These are phyloP conservation scores for Aplocera efformata DNA, from an alignment of 2,888 invertebrate species.

Conservation along the genomic window DNA sequence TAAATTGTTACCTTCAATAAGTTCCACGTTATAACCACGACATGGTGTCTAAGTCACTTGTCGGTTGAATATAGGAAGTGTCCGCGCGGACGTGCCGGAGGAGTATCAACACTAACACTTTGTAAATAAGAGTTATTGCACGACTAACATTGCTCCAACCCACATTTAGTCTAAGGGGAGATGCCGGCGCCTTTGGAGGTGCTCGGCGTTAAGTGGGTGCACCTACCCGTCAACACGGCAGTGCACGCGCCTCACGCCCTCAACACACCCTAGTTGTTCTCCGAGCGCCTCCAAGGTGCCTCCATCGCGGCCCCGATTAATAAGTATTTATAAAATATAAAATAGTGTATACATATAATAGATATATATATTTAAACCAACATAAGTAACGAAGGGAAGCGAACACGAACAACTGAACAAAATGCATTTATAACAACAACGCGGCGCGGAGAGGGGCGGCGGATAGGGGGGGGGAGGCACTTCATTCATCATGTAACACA, in stretches of 20 bases:
- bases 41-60: too few relatives aligned
- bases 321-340: too few relatives aligned
- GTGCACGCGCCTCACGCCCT: too few relatives aligned
- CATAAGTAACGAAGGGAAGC: not conserved
- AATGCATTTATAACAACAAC: conserved; percentile 3
- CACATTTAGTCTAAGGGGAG: not conserved
- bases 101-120: conserved; percentile 2
- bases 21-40: too few relatives aligned
- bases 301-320: too few relatives aligned
- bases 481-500: too few relatives aligned
- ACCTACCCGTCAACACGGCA: not conserved
- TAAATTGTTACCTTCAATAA: too few relatives aligned
- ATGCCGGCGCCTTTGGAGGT: not conserved
- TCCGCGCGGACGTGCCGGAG: not conserved
- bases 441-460: not conserved
- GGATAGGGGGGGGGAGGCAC: too few relatives aligned
- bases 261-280: too few relatives aligned
- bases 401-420: not conserved
- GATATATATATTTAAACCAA: not conserved
- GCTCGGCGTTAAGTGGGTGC: too few relatives aligned
- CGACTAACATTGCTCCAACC: conserved; percentile 1
- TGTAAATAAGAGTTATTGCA: conserved; percentile 6
- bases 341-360: not conserved
- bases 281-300: too few relatives aligned
- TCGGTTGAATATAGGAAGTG: too few relatives aligned